phyloP scores from a whole-genome alignment of 1,140 invertebrate genomes.

The Eumeta japonica region DNA sequence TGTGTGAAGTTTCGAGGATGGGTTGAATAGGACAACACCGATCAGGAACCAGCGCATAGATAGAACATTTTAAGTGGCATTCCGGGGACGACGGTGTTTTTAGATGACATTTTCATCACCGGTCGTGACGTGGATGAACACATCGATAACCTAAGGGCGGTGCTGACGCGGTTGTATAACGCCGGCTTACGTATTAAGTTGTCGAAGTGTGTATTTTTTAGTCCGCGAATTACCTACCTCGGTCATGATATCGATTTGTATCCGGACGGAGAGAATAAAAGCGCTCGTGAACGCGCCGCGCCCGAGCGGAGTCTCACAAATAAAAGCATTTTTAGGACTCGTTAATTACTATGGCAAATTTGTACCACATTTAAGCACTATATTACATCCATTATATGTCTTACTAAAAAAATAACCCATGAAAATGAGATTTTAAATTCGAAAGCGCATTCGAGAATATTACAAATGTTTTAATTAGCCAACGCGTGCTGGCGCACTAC shows the following conservation, averaged over 20 bases:
- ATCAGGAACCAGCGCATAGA: neutral
- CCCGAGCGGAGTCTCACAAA: slow-evolving; percentile 1
- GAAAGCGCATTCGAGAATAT: slow-evolving; percentile 1
- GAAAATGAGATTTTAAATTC: neutral
- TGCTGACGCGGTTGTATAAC: no score
- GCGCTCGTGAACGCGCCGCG: neutral
- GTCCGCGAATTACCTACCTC: neutral
- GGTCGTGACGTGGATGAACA: slow-evolving; percentile 40
- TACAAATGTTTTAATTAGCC: neutral
- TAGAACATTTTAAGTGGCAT: no score
- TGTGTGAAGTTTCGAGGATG: no score
- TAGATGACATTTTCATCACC: slow-evolving; percentile 1
- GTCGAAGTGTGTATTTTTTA: slow-evolving; percentile 2
- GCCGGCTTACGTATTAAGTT: no score
- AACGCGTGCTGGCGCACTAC: no score
- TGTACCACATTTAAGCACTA: no score
- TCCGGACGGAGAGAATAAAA: neutral
- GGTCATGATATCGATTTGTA: slow-evolving; percentile 3
- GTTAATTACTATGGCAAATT: no score
- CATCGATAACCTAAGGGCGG: no score
- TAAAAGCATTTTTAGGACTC: no score
- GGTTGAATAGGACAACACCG: no score
- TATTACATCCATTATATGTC: no score
- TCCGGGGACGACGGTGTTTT: no score
- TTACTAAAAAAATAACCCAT: neutral